Base-by-base conservation (phyloP, 2,113 vertebrate species). In the Hipposideros armiger region DNA sequence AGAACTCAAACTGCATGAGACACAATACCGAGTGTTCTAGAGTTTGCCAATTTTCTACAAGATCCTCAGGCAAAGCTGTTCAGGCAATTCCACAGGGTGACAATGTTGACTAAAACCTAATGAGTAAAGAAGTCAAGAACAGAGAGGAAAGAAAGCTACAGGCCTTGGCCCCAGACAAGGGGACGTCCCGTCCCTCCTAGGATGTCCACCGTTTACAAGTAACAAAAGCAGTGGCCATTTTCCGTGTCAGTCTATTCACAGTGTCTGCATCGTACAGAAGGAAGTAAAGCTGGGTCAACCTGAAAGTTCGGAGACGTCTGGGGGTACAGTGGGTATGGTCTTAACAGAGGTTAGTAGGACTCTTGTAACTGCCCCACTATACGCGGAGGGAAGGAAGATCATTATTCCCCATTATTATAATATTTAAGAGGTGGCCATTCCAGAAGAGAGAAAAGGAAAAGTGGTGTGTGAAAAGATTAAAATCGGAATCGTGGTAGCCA, bases 401-500 rank as follows among this genome's bases (percentile, higher is more conserved):
- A 69, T 62, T 81, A 26, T 10, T 89, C 56, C 36, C 52, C n/a
- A 50, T 50, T 50, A 42, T 32, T 90, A 56, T 14, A 58, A 24
- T 54, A 64, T 22, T 64, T 50, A 83, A 28, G 17, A 72, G 8
- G 50, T 11, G 24, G 15, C 72, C 50, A 54, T 64, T 93, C 36
- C 42, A 74, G 50, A 74, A 90, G 16, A 8, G 36, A 77, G 28
- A 67, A 81, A 90, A 67, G 26, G 40, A 54, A 7, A 64, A 60
- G 40, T 4, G 70, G 13, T 24, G 40, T 3, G 45, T 60, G 67
- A 80, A 82, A 90, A 40, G 90, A 91, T 93, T 91, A 91, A 86
- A 93, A 91, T 81, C 26, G 42, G 52, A 89, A 70, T 16, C 0
- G 2, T 28, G 50, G 90, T 24, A 50, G 69, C 76, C 74, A 91